Conservation (phyloP, 2,797 vertebrate genomes). For the Gobio occitaniae region DNA sequence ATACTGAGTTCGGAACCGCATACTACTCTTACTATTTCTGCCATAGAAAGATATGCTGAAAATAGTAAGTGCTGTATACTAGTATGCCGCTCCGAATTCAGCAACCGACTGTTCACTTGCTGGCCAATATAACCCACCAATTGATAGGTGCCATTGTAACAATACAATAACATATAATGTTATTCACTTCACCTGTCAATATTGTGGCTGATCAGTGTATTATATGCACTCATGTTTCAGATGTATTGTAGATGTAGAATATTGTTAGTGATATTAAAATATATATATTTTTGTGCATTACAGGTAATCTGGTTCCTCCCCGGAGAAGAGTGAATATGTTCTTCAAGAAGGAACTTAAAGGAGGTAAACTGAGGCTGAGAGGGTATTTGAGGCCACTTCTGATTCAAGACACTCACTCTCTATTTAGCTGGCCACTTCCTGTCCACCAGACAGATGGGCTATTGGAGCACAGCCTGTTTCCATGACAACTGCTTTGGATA, state of each 20-base stretch:
- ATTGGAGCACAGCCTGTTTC: constrained; percentile 61
- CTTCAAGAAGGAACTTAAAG: neutral
- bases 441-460: constrained; percentile 71
- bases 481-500: constrained; percentile 51
- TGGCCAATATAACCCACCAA: too few species aligned
- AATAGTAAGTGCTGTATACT: neutral
- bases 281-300: neutral
- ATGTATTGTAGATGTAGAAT: neutral
- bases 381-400: constrained; percentile 53
- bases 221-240: too few species aligned
- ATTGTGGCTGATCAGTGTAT: too few species aligned
- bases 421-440: constrained; percentile 69
- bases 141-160: too few species aligned
- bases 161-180: neutral
- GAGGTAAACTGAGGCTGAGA: constrained; percentile 11
- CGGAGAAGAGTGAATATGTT: constrained; percentile 48
- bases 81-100: neutral
- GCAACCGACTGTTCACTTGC: too few species aligned
- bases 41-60: neutral
- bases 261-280: neutral
- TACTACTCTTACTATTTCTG: neutral
- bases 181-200: neutral
- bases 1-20: neutral
- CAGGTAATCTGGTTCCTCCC: neutral
- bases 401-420: constrained; percentile 56